A percentile compares a stretch with the other conserved stretches of the same genome.
Conservation (phyloP, 2,797 vertebrate genomes). For the Caiman crocodilus region DNA sequence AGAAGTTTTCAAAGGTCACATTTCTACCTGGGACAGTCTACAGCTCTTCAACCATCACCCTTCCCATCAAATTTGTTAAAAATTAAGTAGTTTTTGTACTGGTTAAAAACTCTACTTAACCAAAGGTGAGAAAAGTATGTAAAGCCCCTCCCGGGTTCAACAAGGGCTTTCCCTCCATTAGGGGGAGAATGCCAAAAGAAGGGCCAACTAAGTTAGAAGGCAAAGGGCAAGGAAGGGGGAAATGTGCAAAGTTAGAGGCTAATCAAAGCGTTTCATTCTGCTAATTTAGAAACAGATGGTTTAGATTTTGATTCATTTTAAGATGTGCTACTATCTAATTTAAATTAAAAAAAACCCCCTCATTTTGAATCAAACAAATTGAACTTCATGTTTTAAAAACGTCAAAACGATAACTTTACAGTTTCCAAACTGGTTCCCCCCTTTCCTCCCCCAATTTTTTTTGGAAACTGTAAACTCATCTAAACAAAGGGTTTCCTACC, state of each 20-base stretch:
- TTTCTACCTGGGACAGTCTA: neutral
- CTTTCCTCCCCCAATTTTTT: neutral
- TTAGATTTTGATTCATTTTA: neutral
- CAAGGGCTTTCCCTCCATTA: neutral
- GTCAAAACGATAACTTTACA: neutral
- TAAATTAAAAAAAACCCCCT: neutral
- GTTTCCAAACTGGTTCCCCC: neutral
- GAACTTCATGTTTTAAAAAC: neutral
- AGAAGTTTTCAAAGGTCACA: neutral
- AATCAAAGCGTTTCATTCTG: neutral
- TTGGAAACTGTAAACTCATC: neutral
- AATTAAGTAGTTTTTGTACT: neutral
- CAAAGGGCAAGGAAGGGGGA: neutral
- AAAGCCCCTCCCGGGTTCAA: neutral
- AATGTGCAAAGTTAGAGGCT: too few relatives aligned
- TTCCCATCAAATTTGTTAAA: neutral
- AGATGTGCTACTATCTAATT: neutral
- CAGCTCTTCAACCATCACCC: neutral
- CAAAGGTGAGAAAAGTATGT: neutral
- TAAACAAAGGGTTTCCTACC: neutral
- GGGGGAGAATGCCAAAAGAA: neutral
- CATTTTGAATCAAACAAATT: neutral
- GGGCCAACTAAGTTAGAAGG: neutral
- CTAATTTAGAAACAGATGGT: neutral
- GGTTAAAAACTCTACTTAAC: neutral